Base-by-base conservation (phyloP, 2,113 vertebrate genomes). In the Gopherus evgoodei region DNA sequence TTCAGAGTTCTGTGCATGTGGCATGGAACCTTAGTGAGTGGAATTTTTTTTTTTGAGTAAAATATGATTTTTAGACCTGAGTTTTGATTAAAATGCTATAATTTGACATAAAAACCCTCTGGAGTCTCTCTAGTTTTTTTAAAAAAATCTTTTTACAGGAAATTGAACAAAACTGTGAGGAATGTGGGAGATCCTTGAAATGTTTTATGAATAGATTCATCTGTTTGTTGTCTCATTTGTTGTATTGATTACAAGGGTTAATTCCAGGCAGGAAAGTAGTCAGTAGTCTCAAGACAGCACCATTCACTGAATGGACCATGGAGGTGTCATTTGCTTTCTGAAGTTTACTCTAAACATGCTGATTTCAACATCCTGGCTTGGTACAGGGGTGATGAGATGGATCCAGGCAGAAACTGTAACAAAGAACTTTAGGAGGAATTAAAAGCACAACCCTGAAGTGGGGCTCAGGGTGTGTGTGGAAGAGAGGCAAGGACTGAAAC, bases 171-270 rank as follows among this genome's bases (percentile, higher is more conserved):
- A 54, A 7, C 56, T 42, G 0, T 50, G 35, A 86, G n/a, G 44
- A 50, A 83, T 88, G 69, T 24, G 21, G 22, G 92, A 90, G 22
- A n/a, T 94, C 59, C 10, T 93, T 91, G 76, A 27, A 11, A 11
- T 52, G 10, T 22, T 56, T 52, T 62, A 82, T 88, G 81, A 69
- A 69, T 69, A 69, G 16, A 8, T 69, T 3, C 8, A 57, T 1
- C 0, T 92, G n/a, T 10, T 7, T 81, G 17, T n/a, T 65, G 65
- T 69, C 17, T 65, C 44, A 0, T 1, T 2, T 57, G 27, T 2
- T 8, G 12, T 27, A 38, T 87, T 62, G 50, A 21, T 84, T 86
- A 24, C 49, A 1, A 5, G 11, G 8, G 29, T 94, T 95, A 93
- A 52, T 90, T 90, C 62, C 6, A 21, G 2, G 12, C 22, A 90